Evolutionary conservation across 2,888 invertebrate species (phyloP).

Genomic region (Sericinus montela): DNA sequence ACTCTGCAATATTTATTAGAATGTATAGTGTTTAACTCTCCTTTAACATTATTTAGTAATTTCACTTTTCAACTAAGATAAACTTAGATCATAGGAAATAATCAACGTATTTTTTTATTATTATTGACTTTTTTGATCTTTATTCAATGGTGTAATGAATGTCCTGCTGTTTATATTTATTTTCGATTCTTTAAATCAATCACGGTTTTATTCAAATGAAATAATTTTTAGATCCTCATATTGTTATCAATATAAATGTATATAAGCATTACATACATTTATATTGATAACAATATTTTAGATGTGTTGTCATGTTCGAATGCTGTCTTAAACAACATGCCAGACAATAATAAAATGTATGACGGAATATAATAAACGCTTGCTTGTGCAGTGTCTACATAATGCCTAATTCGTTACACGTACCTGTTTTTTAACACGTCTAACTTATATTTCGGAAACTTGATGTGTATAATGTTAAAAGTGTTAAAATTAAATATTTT

Average conservation of each 20-base stretch:
- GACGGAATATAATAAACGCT: too few species aligned
- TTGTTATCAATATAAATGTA: too few species aligned
- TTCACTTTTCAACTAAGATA: not conserved
- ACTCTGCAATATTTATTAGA: slow-evolving; percentile 1
- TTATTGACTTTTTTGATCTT: not conserved
- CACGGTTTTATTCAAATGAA: too few species aligned
- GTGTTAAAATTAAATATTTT: not conserved
- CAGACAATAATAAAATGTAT: too few species aligned
- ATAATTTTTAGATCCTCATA: too few species aligned
- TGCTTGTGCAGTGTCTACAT: too few species aligned
- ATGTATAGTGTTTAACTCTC: not conserved
- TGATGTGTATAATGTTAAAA: slow-evolving; percentile 4
- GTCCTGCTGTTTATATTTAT: not conserved
- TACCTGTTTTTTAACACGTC: not conserved
- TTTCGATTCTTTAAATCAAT: not conserved
- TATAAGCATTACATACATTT: too few species aligned
- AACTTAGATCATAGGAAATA: not conserved
- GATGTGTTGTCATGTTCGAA: too few species aligned
- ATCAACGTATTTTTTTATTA: slow-evolving; percentile 1
- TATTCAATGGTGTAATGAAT: not conserved
- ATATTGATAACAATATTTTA: too few species aligned
- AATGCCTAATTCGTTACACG: not conserved
- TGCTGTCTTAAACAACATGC: too few species aligned
- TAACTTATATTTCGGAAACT: not conserved
- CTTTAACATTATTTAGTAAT: not conserved